Evolutionary conservation across 2,888 invertebrate species (phyloP).

Genomic region (Aphodius sticticus): DNA sequence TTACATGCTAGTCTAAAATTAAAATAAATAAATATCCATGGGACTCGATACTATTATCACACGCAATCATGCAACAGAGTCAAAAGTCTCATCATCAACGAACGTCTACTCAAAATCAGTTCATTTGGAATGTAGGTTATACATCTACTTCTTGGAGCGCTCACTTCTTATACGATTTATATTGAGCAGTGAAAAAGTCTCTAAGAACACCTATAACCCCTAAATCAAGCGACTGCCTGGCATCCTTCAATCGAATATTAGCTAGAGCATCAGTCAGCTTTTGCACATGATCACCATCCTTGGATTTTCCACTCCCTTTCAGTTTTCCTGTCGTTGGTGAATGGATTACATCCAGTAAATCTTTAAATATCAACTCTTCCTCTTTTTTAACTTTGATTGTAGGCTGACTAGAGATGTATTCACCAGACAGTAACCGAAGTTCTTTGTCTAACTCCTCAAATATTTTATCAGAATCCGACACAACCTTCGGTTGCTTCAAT

Average conservation of each 20-base stretch:
- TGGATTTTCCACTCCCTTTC: slow-evolving; percentile 35
- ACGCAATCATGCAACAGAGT: slow-evolving; percentile 9
- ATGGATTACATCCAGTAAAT: slow-evolving; percentile 52
- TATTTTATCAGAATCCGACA: slow-evolving; percentile 39
- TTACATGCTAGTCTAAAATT: slow-evolving; percentile 18
- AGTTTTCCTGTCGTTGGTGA: slow-evolving; percentile 40
- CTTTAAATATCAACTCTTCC: slow-evolving; percentile 53
- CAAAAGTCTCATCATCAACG: neutral
- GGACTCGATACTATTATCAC: neutral
- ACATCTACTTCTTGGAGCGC: neutral
- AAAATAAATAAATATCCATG: slow-evolving; percentile 23
- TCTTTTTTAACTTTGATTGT: slow-evolving; percentile 50
- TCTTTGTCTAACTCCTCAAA: slow-evolving; percentile 52
- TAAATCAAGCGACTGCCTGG: slow-evolving; percentile 51
- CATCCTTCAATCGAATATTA: slow-evolving; percentile 52
- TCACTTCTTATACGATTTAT: slow-evolving; percentile 35
- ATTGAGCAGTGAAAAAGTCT: slow-evolving; percentile 55
- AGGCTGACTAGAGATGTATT: slow-evolving; percentile 41
- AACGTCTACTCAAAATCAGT: slow-evolving; percentile 6
- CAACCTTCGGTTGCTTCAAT: slow-evolving; percentile 17
- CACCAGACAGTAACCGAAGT: slow-evolving; percentile 41
- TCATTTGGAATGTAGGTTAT: slow-evolving; percentile 7
- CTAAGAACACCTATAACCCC: slow-evolving; percentile 54
- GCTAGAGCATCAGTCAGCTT: slow-evolving; percentile 54
- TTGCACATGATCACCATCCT: slow-evolving; percentile 49